phyloP scores from a whole-genome alignment of 92 coral and sea anemone genomes.

The Micromussa lordhowensis region DNA sequence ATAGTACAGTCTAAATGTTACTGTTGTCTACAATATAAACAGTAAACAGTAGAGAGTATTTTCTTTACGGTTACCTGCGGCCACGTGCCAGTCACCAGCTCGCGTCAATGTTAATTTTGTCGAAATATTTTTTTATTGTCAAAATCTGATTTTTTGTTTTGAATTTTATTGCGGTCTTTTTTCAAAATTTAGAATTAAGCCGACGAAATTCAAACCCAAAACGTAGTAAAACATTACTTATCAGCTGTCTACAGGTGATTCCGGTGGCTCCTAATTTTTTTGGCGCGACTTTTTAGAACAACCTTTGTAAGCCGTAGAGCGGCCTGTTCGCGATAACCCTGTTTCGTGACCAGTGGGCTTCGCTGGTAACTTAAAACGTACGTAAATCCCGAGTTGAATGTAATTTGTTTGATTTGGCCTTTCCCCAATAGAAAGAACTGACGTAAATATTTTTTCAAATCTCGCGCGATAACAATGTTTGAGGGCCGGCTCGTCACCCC shows the following conservation, averaged over 20 bases:
- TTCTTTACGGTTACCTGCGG: conserved; percentile 38
- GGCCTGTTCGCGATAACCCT: background rate
- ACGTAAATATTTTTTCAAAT: conserved; percentile 18
- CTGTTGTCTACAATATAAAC: background rate
- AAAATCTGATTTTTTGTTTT: background rate
- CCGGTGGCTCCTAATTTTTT: conserved; percentile 1
- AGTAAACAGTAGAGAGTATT: conserved; percentile 13
- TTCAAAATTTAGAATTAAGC: background rate
- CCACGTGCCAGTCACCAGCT: conserved; percentile 44
- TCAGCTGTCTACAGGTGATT: conserved; percentile 4
- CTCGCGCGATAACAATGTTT: conserved; percentile 26
- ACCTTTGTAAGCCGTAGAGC: background rate
- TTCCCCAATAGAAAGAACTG: conserved; percentile 34
- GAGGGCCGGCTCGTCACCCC: background rate
- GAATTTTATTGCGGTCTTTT: conserved; percentile 1
- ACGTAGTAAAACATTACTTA: background rate
- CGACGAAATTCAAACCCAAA: background rate
- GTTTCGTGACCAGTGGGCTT: conserved; percentile 25
- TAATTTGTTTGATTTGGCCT: conserved; percentile 44
- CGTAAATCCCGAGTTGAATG: conserved; percentile 27
- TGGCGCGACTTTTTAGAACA: background rate
- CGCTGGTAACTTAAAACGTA: conserved; percentile 49
- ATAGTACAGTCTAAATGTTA: background rate
- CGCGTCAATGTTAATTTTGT: background rate
- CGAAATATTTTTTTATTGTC: background rate